A percentile compares a stretch with the other conserved stretches of the same genome.
These are phyloP conservation scores for Ophion costatus DNA, from an alignment of 2,888 invertebrate genomes.

Conservation along the genomic window DNA sequence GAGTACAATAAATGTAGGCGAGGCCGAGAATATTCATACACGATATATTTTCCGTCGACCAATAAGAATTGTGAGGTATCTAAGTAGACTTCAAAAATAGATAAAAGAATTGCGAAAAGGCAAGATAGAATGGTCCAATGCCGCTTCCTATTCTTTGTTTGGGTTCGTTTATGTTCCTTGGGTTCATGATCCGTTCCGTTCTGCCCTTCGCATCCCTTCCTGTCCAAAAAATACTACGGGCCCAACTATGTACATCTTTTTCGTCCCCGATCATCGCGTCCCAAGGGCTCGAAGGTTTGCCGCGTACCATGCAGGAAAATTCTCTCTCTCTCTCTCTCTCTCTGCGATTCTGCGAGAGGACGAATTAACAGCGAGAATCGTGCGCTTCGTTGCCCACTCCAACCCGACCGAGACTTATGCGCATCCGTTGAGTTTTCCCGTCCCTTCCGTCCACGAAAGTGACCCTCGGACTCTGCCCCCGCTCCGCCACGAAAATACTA, in stretches of 20 bases:
- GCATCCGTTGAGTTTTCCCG: conserved; percentile 26
- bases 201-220: too few relatives aligned
- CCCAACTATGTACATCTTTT: too few relatives aligned
- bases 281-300: too few relatives aligned
- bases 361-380: conserved; percentile 51
- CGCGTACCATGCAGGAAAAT: conserved; percentile 20
- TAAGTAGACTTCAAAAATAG: not conserved
- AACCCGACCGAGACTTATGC: conserved; percentile 7
- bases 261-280: too few relatives aligned
- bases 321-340: not conserved
- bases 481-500: conserved; percentile 18
- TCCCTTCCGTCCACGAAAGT: conserved; percentile 52
- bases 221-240: too few relatives aligned
- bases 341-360: conserved; percentile 20
- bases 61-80: not conserved
- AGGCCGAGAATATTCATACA: not conserved
- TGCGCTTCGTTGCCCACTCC: conserved; percentile 54
- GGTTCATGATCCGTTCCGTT: too few relatives aligned
- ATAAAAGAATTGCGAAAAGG: not conserved
- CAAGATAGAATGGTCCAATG: not conserved
- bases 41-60: not conserved
- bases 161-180: not conserved
- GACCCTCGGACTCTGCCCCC: conserved; percentile 39
- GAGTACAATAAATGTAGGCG: not conserved
- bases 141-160: not conserved